These are phyloP conservation scores for Dryococelus australis DNA, from an alignment of 2,888 invertebrate species.

Conservation along the genomic window DNA sequence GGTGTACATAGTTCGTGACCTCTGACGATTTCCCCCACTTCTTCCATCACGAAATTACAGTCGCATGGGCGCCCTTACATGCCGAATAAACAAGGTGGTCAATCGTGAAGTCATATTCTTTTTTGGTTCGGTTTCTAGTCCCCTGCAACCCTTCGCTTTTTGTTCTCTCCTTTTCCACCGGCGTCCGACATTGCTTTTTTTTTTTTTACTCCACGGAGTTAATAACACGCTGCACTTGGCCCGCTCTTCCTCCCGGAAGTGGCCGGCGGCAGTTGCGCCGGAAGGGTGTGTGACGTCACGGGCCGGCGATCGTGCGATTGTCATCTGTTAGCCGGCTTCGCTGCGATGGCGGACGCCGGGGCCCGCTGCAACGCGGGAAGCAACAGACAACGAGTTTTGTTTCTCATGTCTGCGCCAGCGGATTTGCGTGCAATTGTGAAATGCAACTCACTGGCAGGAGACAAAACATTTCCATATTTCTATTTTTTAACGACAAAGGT, in stretches of 20 bases:
- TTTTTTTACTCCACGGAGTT: not conserved
- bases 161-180: not conserved
- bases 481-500: too few relatives aligned
- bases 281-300: slow-evolving; percentile 16
- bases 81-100: not conserved
- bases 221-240: not conserved
- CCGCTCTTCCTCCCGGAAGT: slow-evolving; percentile 7
- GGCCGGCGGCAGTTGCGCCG: not conserved
- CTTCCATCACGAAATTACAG: not conserved
- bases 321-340: slow-evolving; percentile 4
- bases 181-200: not conserved
- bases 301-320: not conserved
- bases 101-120: not conserved
- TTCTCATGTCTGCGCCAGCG: not conserved
- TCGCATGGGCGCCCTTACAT: too few relatives aligned
- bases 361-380: too few relatives aligned
- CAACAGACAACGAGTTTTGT: not conserved
- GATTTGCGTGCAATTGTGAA: too few relatives aligned
- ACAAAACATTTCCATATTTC: too few relatives aligned
- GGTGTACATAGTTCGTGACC: not conserved
- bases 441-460: too few relatives aligned
- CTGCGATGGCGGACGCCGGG: not conserved
- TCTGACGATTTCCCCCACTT: not conserved
- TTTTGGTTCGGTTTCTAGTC: too few relatives aligned
- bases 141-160: not conserved